A percentile compares a stretch with the other conserved stretches of the same genome.
Evolutionary conservation across 2,888 invertebrate genomes (phyloP).

Genomic region (Spisula solida): DNA sequence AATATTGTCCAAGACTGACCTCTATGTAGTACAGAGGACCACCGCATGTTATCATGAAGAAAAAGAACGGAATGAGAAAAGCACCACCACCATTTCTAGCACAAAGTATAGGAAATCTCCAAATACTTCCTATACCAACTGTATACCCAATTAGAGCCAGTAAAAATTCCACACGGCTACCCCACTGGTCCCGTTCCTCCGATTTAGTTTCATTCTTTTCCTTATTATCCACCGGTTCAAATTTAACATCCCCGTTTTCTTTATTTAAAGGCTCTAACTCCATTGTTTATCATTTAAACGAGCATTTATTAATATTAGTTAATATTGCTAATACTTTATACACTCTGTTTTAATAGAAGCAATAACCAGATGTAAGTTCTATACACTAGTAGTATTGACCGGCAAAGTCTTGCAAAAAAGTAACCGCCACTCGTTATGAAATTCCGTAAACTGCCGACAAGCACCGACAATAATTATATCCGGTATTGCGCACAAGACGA

Average conservation of each 20-base stretch:
- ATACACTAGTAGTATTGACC: too few species aligned
- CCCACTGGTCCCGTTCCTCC: constrained; percentile 39
- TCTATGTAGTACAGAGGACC: constrained; percentile 64
- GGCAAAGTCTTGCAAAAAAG: too few species aligned
- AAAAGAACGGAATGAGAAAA: constrained; percentile 70
- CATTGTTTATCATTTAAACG: neutral
- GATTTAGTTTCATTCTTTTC: neutral
- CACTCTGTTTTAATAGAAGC: too few species aligned
- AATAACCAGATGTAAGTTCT: too few species aligned
- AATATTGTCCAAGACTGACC: constrained; percentile 62
- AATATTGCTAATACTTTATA: neutral
- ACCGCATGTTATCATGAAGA: constrained; percentile 56
- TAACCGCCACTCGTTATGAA: too few species aligned
- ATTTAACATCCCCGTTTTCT: neutral
- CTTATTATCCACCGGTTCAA: neutral
- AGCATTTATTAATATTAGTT: neutral
- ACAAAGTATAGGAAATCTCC: constrained; percentile 68
- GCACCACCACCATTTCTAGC: constrained; percentile 70
- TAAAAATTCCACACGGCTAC: constrained; percentile 53
- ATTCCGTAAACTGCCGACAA: too few species aligned
- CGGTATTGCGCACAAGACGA: too few species aligned
- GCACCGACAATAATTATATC: too few species aligned
- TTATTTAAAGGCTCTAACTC: constrained; percentile 45
- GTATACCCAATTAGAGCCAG: constrained; percentile 57
- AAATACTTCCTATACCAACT: constrained; percentile 67